Evolutionary conservation across 2,113 vertebrate species (phyloP), one percentile per base, ranked within the genome.

Genomic region (Ictalurus furcatus): DNA sequence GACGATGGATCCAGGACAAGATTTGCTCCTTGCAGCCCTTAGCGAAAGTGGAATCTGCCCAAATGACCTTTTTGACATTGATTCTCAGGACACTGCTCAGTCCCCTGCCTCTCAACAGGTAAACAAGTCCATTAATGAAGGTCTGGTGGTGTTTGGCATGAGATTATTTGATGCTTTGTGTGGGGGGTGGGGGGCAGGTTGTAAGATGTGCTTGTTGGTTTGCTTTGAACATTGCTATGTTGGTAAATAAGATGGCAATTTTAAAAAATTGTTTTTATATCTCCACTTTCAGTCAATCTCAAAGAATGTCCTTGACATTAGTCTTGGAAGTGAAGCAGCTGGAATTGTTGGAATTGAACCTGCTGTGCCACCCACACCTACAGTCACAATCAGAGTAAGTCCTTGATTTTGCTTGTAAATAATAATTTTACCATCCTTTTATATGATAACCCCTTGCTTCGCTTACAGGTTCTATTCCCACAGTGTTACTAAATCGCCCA

Each of bases 11-110:
- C 98, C 98, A 92, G 98, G 97, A 95, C 98, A 99, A 95, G 98
- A 99, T 95, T 96, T 99, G 95, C 96, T 99, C 90, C 97, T 99
- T 91, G 97, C 98, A 94, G 98, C 98, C 93, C 96, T 99, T 90
- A 99, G 98, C 92, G 98, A 99, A 95, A 98, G 98, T 92, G 98
- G 98, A 90, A 99, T 99, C 94, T 99, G 98, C 93, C 98, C 98
- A 9, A 99, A 98, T 95, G 98, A 99, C 92, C 95, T 99, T 2
- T 99, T 99, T 92, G 98, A 99, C 94, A 96, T 97, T 89, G 97
- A 99, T 91, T 94, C 96, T 94, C 95, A 97, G 88, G 98, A 99
- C 9, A 93, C 95, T 79, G 95, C 95, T 90, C 95, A 96, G 89
- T 94, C 97, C 73, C 92, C 95, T 89, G 95, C 95, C 89, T 89